These are phyloP conservation scores for Cabera pusaria DNA, from an alignment of 2,888 invertebrate genomes.

Conservation along the genomic window DNA sequence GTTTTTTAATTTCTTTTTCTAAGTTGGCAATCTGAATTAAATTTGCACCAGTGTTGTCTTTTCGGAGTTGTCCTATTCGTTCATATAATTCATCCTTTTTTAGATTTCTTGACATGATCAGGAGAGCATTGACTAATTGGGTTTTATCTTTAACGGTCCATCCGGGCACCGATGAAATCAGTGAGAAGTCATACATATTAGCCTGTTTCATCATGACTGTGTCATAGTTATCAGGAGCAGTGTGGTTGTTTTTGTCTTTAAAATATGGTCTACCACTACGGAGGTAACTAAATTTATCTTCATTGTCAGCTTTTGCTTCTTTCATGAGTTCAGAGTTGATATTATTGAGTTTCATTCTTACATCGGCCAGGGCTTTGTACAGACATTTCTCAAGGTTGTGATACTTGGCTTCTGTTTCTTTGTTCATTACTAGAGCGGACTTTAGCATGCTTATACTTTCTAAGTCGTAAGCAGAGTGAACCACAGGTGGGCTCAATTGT, in stretches of 20 bases:
- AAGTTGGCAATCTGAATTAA: constrained; percentile 37
- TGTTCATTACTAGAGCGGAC: constrained; percentile 60
- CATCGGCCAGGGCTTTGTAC: constrained; percentile 55
- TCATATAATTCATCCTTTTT: constrained; percentile 41
- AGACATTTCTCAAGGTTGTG: constrained; percentile 50
- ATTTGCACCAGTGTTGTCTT: constrained; percentile 27
- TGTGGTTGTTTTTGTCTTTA: constrained; percentile 82
- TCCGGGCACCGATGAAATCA: constrained; percentile 62
- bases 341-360: constrained; percentile 49
- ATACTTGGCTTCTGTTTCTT: constrained; percentile 57
- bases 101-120: constrained; percentile 53
- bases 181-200: constrained; percentile 72
- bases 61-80: constrained; percentile 43
- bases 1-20: constrained; percentile 39
- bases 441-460: constrained; percentile 43
- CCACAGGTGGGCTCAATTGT: background rate
- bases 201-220: constrained; percentile 61
- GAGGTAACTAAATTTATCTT: constrained; percentile 50
- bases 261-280: constrained; percentile 86
- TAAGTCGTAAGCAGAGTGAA: background rate
- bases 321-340: constrained; percentile 27
- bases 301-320: constrained; percentile 1
- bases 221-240: constrained; percentile 84
- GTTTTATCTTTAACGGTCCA: constrained; percentile 85
- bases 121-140: constrained; percentile 73